Conservation (phyloP, 1,140 invertebrate species). For the Proales similis region DNA sequence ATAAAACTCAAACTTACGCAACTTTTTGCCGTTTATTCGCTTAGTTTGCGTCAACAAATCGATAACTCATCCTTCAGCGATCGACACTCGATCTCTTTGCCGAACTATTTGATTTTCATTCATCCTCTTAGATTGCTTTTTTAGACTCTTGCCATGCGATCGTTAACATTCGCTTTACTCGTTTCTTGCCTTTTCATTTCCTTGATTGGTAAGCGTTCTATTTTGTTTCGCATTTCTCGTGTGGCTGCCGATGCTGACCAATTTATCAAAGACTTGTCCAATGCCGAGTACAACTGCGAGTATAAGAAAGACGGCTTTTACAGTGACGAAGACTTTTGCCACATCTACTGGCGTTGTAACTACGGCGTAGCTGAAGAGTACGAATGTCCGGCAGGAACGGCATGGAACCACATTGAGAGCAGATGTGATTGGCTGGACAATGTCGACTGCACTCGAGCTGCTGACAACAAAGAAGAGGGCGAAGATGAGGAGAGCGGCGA, state of each 20-base stretch:
- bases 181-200: no score
- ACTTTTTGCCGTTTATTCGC: no score
- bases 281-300: conserved; percentile 27
- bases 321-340: conserved; percentile 34
- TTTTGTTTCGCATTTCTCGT: background rate
- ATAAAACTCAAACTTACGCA: no score
- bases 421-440: conserved; percentile 38
- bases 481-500: conserved; percentile 4
- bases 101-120: no score
- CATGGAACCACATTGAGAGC: conserved; percentile 31
- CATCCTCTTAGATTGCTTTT: no score
- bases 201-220: no score
- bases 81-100: no score
- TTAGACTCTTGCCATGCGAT: no score
- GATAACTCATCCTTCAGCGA: no score
- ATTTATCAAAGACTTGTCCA: background rate
- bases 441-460: conserved; percentile 29
- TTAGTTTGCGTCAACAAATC: no score
- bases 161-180: no score
- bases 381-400: conserved; percentile 35
- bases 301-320: conserved; percentile 36
- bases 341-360: conserved; percentile 38
- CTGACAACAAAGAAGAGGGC: conserved; percentile 10
- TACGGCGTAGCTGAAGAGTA: conserved; percentile 37
- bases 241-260: no score